Conservation (phyloP, 2,888 invertebrate species). For the Philopedon plagiatum region DNA sequence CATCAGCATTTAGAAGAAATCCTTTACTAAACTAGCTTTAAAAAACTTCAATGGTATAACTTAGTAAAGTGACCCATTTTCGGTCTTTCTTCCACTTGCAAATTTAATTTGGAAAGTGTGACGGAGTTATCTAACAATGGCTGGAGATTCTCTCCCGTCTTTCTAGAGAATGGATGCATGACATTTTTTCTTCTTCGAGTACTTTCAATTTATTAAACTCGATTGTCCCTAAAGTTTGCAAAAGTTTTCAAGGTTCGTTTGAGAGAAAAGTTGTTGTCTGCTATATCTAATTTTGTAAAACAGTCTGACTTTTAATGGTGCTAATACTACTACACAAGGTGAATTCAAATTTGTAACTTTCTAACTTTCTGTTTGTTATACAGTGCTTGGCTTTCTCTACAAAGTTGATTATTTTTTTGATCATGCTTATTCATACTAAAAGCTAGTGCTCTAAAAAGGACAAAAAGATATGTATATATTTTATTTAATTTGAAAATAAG, state of each 20-base stretch:
- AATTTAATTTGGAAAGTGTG: slow-evolving; percentile 62
- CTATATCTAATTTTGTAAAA: slow-evolving; percentile 7
- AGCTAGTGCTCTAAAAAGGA: no score
- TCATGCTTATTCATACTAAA: no score
- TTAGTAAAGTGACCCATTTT: slow-evolving; percentile 36
- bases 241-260: slow-evolving; percentile 53
- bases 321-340: no score
- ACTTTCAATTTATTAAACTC: slow-evolving; percentile 49
- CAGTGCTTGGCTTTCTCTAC: no score
- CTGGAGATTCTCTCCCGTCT: slow-evolving; percentile 13
- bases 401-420: no score
- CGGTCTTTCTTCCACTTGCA: slow-evolving; percentile 59
- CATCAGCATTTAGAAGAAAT: no score
- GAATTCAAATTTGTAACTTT: no score
- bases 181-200: slow-evolving; percentile 33
- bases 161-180: slow-evolving; percentile 34
- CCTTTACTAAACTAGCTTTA: not conserved
- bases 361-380: no score
- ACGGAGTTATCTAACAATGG: slow-evolving; percentile 57
- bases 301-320: not conserved
- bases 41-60: slow-evolving; percentile 11
- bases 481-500: no score
- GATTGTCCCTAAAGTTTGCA: slow-evolving; percentile 53
- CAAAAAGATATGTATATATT: no score
- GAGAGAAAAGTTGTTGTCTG: slow-evolving; percentile 13